These are phyloP conservation scores for Nematolebias whitei DNA, from an alignment of 2,113 vertebrate species.

Conservation along the genomic window DNA sequence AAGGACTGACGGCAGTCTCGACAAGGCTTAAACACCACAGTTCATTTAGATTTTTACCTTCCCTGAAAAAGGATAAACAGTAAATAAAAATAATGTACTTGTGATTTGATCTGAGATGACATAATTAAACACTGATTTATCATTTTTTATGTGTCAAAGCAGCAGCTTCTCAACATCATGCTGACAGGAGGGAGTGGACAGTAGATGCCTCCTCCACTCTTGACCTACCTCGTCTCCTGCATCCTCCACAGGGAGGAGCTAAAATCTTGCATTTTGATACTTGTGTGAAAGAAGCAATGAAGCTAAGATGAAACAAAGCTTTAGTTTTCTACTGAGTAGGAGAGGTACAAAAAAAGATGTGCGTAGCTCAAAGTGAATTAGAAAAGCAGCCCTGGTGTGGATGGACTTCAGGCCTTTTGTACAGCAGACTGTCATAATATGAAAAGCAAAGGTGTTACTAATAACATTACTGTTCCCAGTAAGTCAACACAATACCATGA, in stretches of 20 bases:
- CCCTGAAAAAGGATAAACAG: too few relatives aligned
- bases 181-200: not conserved
- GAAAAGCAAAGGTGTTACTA: constrained; percentile 30
- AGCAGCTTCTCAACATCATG: not conserved
- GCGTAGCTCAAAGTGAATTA: not conserved
- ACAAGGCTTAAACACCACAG: too few relatives aligned
- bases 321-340: constrained; percentile 4
- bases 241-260: not conserved
- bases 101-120: too few relatives aligned
- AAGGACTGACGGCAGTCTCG: too few relatives aligned
- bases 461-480: constrained; percentile 22
- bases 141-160: not conserved
- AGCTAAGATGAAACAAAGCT: too few relatives aligned
- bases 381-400: too few relatives aligned
- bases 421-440: constrained; percentile 28
- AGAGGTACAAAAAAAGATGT: constrained; percentile 2
- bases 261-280: not conserved
- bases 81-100: too few relatives aligned
- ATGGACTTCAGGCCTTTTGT: constrained; percentile 4
- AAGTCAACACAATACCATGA: constrained; percentile 2
- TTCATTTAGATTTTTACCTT: too few relatives aligned
- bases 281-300: not conserved
- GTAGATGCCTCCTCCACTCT: not conserved
- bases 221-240: not conserved
- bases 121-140: too few relatives aligned